These are phyloP conservation scores for Colinus virginianus DNA, from an alignment of 2,113 vertebrate species.

Conservation along the genomic window DNA sequence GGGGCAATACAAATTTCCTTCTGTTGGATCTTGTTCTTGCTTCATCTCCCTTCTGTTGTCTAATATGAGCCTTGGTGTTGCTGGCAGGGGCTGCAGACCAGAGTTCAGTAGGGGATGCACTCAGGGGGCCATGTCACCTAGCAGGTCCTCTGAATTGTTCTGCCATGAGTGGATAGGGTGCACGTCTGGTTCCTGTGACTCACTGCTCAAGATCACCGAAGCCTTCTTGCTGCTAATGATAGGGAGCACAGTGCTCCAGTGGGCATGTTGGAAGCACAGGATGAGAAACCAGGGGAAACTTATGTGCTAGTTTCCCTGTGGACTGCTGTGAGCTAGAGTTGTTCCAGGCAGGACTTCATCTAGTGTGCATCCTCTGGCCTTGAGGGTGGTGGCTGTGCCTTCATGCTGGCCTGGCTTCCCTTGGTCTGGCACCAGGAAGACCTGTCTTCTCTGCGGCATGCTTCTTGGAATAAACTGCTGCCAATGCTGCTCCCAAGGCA, in stretches of 20 bases:
- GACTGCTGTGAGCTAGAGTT: fast-evolving
- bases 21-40: fast-evolving
- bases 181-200: not conserved
- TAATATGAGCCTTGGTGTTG: fast-evolving
- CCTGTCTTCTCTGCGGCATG: not conserved
- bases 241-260: fast-evolving
- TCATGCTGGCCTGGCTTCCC: not conserved
- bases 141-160: not conserved
- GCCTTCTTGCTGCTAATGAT: fast-evolving
- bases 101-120: not conserved
- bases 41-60: not conserved
- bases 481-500: not conserved
- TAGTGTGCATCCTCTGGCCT: not conserved
- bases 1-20: not conserved
- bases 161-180: fast-evolving
- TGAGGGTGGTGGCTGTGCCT: fast-evolving
- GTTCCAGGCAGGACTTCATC: not conserved
- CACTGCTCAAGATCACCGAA: not conserved
- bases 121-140: not conserved
- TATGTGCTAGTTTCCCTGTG: not conserved
- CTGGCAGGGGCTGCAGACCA: not conserved
- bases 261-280: not conserved
- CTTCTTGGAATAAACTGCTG: not conserved
- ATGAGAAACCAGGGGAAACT: fast-evolving
- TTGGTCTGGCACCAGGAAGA: not conserved